Conservation (phyloP, 1,140 invertebrate species). For the Drosophila novamexicana region DNA sequence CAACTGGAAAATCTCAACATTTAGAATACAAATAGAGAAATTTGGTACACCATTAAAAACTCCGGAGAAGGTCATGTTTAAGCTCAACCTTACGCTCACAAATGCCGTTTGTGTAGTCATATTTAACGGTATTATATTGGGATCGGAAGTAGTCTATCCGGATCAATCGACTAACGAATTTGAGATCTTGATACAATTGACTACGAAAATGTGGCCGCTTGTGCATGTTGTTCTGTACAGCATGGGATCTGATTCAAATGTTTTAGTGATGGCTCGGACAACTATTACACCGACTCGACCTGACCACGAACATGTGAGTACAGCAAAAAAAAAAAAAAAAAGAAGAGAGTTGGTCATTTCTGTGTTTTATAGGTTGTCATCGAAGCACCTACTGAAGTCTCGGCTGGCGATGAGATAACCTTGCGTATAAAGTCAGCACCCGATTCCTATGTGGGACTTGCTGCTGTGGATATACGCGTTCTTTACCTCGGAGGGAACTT, state of each 20-base stretch:
- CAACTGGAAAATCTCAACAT: not conserved
- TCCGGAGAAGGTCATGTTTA: not conserved
- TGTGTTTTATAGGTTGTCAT: constrained; percentile 5
- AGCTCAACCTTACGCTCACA: not conserved
- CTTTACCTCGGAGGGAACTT: not conserved
- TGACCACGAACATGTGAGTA: constrained; percentile 16
- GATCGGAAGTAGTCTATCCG: not conserved
- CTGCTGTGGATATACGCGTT: constrained; percentile 3
- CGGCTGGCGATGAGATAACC: constrained; percentile 12
- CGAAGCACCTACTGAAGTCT: not conserved
- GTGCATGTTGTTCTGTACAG: constrained; percentile 21
- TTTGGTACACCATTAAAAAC: not conserved
- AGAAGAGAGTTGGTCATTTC: not conserved
- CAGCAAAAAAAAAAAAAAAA: not conserved
- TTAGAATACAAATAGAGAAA: constrained; percentile 3
- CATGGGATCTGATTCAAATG: not conserved
- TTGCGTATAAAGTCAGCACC: constrained; percentile 5
- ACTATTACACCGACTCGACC: not conserved
- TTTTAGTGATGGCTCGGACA: constrained; percentile 1
- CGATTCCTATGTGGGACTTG: constrained; percentile 37
- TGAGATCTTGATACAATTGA: not conserved
- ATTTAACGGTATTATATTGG: constrained; percentile 17
- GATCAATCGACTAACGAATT: not conserved
- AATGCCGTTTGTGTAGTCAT: constrained; percentile 10
- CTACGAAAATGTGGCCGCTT: constrained; percentile 14